A percentile compares a stretch with the other conserved stretches of the same genome.
These are phyloP conservation scores for Aramus guarauna DNA, from an alignment of 2,113 vertebrate genomes.

Conservation along the genomic window DNA sequence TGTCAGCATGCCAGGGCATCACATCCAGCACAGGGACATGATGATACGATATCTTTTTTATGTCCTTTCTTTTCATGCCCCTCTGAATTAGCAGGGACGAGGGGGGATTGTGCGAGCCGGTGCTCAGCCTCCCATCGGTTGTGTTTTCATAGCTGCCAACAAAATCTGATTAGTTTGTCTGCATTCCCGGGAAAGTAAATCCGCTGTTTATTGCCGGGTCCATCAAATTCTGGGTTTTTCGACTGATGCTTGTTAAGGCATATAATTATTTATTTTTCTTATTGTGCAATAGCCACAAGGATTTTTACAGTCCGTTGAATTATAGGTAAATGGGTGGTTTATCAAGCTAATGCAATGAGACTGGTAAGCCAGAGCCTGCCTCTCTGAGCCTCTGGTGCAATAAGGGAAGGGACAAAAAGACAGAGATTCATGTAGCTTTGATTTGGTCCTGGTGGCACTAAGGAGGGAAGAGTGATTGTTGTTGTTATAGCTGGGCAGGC, in stretches of 20 bases:
- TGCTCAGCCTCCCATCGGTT: not conserved
- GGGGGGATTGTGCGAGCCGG: not conserved
- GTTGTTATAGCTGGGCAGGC: not conserved
- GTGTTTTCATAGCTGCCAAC: conserved; percentile 55
- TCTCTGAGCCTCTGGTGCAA: conserved; percentile 33
- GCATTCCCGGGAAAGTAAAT: not conserved
- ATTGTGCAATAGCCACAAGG: conserved; percentile 36
- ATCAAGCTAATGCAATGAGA: conserved; percentile 57
- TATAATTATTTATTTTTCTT: conserved; percentile 55
- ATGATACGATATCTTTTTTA: not conserved
- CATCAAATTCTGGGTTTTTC: conserved; percentile 22
- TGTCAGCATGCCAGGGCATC: conserved; percentile 19
- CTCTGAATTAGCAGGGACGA: not conserved
- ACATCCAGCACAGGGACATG: not conserved
- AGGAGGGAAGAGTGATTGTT: not conserved
- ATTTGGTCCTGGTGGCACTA: not conserved
- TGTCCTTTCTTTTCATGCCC: not conserved
- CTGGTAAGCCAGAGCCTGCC: not conserved
- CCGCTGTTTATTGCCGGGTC: not conserved
- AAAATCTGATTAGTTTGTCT: conserved; percentile 57
- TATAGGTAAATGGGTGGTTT: conserved; percentile 42
- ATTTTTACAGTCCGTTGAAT: conserved; percentile 45
- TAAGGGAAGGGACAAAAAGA: conserved; percentile 5
- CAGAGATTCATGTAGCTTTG: not conserved
- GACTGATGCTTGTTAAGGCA: conserved; percentile 4